phyloP scores from a whole-genome alignment of 2,797 vertebrate genomes.

The Myripristis jacobus region DNA sequence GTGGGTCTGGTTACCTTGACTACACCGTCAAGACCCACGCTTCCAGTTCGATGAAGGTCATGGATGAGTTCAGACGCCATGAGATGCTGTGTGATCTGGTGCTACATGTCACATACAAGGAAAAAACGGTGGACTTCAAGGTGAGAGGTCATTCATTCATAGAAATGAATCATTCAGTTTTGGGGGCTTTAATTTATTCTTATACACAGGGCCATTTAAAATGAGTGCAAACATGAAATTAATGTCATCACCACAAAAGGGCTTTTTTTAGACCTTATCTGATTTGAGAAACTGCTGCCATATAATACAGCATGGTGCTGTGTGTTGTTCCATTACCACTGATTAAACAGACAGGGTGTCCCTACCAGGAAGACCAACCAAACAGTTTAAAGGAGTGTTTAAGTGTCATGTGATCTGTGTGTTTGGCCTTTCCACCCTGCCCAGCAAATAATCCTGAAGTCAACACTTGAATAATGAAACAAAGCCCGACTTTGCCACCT shows the following conservation, averaged over 20 bases:
- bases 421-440: neutral
- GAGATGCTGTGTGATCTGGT: conserved; percentile 86
- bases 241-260: too few species aligned
- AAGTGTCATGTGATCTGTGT: neutral
- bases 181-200: neutral
- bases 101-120: conserved; percentile 83
- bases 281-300: too few species aligned
- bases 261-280: too few species aligned
- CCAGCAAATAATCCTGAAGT: neutral
- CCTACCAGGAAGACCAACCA: too few species aligned
- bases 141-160: conserved; percentile 52
- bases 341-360: too few species aligned
- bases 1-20: conserved; percentile 85
- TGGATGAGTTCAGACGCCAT: conserved; percentile 85
- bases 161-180: too few species aligned
- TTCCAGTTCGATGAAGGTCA: conserved; percentile 76
- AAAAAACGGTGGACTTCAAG: conserved; percentile 83
- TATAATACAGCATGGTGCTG: too few species aligned
- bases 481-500: neutral
- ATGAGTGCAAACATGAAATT: too few species aligned
- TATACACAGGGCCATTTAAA: neutral
- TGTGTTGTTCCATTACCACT: conserved; percentile 5
- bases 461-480: neutral
- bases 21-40: conserved; percentile 86
- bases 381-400: neutral